Base-by-base conservation (phyloP, 2,888 invertebrate genomes). In the Acleris laterana region DNA sequence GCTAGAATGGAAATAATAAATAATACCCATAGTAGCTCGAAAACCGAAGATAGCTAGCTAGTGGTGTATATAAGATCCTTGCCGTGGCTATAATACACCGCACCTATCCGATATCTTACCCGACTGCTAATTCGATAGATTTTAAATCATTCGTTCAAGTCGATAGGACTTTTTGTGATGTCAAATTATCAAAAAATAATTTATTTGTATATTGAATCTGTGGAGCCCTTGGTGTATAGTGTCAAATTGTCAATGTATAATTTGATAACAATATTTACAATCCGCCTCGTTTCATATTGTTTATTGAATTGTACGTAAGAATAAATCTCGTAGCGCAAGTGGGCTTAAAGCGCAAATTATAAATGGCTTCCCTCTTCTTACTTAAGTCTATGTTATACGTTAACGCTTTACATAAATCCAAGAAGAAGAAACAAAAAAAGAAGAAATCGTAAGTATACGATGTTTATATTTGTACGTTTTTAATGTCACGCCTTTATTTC, bases 341-440 rank as follows among this genome's bases (percentile, higher is more conserved):
- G n/a, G 38, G 16, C 19, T 51, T 20, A 38, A 49, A 49, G 20
- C 20, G 48, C 22, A 17, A 42, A 32, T 19, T 57, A 17, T 65
- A 28, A 62, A 90, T 91, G 90, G 82, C 88, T 72, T 89, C 90
- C 11, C 78, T 90, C 66, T 71, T 92, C 63, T 73, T 90, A 71
- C 71, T 91, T 44, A 90, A 90, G 68, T 90, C 91, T 20, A 85
- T 92, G 84, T 72, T 92, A 69, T 82, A 87, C 71, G 86, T 88
- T 62, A 89, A 84, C 69, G 84, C 85, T 59, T 72, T 88, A 68
- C 80, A 88, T 64, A 85, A 84, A 69, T 80, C 77, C 48, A 88
- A 85, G 69, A 86, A 82, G 70, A 87, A 83, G 71, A 88, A 83
- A 70, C 86, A 81, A 75, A 68, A 68, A 19, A 83, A 83, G 67